phyloP scores from a whole-genome alignment of 2,888 invertebrate species.

The Diarsia rubi region DNA sequence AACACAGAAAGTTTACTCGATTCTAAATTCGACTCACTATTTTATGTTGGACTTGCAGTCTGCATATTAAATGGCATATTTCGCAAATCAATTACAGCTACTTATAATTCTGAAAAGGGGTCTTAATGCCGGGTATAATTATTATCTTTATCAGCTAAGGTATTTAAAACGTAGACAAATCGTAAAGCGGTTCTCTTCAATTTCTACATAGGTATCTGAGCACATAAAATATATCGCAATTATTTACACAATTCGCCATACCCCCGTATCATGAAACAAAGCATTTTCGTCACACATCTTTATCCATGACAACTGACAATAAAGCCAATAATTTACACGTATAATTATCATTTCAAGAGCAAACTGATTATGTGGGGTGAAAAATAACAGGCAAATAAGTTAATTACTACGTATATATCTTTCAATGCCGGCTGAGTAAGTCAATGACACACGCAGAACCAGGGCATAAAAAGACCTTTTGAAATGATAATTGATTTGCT shows the following conservation, averaged over 20 bases:
- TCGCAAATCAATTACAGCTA: too few species aligned
- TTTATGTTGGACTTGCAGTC: neutral
- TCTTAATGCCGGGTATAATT: neutral
- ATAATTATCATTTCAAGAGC: neutral
- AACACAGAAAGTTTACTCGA: neutral
- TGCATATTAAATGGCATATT: neutral
- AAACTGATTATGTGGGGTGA: constrained; percentile 6
- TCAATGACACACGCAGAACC: neutral
- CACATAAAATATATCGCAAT: neutral
- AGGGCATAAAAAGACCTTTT: neutral
- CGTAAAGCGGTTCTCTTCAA: neutral
- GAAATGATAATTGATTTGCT: neutral
- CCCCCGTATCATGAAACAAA: neutral
- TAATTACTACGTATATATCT: constrained; percentile 26
- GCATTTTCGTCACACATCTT: neutral
- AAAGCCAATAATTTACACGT: constrained; percentile 15
- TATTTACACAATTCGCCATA: neutral
- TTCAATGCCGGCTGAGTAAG: neutral
- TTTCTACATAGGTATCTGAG: neutral
- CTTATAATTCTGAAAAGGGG: too few species aligned
- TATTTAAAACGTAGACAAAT: neutral
- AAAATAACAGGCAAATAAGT: neutral
- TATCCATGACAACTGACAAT: neutral
- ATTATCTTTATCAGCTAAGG: too few species aligned
- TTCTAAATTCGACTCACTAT: neutral